phyloP scores from a whole-genome alignment of 2,113 vertebrate genomes.

The Ornithorhynchus anatinus region DNA sequence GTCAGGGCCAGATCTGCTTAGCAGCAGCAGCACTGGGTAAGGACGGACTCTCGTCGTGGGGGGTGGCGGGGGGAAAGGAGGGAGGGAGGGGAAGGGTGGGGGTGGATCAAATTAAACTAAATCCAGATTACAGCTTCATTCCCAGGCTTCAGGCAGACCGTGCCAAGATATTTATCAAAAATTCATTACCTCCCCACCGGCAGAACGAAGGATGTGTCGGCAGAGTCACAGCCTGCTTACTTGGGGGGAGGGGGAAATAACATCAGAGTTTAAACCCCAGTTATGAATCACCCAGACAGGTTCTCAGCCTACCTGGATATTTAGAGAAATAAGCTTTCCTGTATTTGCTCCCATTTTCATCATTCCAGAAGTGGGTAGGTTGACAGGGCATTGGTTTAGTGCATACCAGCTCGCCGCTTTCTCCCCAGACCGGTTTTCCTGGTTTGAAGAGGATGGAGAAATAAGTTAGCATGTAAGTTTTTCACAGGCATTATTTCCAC shows the following conservation, averaged over 20 bases:
- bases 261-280: accelerated
- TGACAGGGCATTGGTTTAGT: conserved; percentile 92
- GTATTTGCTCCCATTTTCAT: conserved; percentile 92
- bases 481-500: not conserved
- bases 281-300: not conserved
- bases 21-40: not conserved
- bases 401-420: conserved; percentile 95
- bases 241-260: accelerated
- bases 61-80: not conserved
- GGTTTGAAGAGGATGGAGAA: not conserved
- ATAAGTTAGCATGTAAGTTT: not conserved
- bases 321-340: conserved; percentile 93
- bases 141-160: not conserved
- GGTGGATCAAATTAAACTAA: not conserved
- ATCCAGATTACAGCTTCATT: not conserved
- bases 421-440: conserved; percentile 91
- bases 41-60: not conserved
- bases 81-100: too few species aligned
- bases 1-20: not conserved
- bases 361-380: conserved; percentile 96
- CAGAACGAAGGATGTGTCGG: not conserved
- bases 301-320: conserved; percentile 77
- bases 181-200: accelerated
- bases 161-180: not conserved
- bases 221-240: not conserved